These are phyloP conservation scores for Peromyscus leucopus DNA, from an alignment of 2,113 vertebrate species.

Conservation along the genomic window DNA sequence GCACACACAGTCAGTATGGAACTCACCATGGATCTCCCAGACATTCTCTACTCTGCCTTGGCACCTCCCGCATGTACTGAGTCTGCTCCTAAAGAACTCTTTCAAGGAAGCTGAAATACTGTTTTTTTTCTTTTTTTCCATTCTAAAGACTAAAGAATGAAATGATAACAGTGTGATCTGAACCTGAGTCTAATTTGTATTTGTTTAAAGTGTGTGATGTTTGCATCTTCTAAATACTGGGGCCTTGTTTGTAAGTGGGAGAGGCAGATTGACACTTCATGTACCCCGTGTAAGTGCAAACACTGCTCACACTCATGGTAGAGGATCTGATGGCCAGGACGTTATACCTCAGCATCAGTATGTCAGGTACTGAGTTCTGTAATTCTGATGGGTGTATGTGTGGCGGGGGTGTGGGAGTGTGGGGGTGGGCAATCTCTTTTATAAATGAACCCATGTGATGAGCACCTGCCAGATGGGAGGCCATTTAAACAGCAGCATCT, in stretches of 20 bases:
- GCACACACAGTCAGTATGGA: neutral
- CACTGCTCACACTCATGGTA: fast-evolving
- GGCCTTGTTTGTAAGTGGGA: neutral
- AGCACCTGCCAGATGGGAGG: neutral
- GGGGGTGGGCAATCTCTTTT: neutral
- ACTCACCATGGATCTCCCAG: neutral
- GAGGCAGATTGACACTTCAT: neutral
- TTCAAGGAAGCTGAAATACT: neutral
- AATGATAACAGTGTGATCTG: neutral
- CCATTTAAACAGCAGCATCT: neutral
- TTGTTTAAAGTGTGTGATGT: neutral
- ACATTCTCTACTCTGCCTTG: neutral
- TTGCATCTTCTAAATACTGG: neutral
- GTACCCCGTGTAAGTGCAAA: neutral
- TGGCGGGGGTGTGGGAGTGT: neutral
- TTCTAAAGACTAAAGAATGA: constrained; percentile 27
- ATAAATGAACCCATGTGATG: neutral
- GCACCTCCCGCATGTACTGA: neutral
- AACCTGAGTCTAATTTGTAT: neutral
- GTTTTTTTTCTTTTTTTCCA: neutral
- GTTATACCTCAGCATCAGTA: fast-evolving
- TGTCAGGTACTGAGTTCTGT: neutral
- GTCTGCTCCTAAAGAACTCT: neutral
- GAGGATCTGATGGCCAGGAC: neutral
- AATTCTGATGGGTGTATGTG: no score